A percentile compares a stretch with the other conserved stretches of the same genome.
Conservation (phyloP, 2,113 vertebrate genomes). For the Harpagus bidentatus region DNA sequence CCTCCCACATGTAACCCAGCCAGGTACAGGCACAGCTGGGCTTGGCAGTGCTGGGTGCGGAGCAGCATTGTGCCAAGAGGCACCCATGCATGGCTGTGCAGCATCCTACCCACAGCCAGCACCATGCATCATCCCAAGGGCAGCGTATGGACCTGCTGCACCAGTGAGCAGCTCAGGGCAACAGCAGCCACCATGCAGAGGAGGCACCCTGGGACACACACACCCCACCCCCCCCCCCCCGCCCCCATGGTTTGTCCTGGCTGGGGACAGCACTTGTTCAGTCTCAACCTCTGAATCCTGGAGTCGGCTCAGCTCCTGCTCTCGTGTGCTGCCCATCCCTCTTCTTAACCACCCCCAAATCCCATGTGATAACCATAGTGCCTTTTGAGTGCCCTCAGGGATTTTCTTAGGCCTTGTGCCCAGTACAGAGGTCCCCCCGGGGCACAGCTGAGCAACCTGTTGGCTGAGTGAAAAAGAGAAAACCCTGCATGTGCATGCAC, state of each 20-base stretch:
- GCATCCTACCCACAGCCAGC: not conserved
- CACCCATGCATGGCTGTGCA: accelerated
- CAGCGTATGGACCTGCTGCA: not conserved
- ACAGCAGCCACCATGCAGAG: not conserved
- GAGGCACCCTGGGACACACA: too few species aligned
- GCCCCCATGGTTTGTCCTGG: too few species aligned
- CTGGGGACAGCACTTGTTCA: accelerated
- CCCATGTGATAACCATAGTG: accelerated
- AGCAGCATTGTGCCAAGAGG: accelerated
- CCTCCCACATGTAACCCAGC: too few species aligned
- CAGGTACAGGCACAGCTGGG: not conserved
- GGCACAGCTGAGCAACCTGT: not conserved
- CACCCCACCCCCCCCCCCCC: too few species aligned
- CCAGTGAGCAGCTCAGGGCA: not conserved
- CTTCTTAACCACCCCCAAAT: not conserved
- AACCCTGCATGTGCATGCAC: accelerated
- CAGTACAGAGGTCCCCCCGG: accelerated
- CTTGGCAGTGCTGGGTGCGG: not conserved
- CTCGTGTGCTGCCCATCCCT: accelerated
- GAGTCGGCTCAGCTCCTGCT: accelerated
- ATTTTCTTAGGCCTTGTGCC: not conserved
- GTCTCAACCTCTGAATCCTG: accelerated
- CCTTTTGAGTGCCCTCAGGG: not conserved
- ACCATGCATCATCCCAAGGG: accelerated
- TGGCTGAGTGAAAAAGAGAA: not conserved